phyloP scores from a whole-genome alignment of 30 jellyfish, hydroid and myxozoan genomes.

The Rhopilema esculentum region DNA sequence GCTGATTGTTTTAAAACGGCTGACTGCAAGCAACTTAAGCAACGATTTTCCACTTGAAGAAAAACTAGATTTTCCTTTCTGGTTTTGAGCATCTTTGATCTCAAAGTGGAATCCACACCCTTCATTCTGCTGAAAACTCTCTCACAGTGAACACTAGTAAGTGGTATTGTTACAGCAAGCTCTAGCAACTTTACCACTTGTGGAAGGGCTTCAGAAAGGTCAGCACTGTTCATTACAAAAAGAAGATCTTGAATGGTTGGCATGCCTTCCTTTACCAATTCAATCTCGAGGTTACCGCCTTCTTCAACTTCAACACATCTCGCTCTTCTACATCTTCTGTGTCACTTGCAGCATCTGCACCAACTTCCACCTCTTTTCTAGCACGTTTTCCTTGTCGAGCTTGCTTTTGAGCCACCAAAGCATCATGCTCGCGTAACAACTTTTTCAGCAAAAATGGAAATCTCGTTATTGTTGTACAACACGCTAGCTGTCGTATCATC shows the following conservation, averaged over 20 bases:
- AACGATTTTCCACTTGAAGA: constrained; percentile 4
- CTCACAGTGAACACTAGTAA: constrained; percentile 22
- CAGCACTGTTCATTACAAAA: constrained; percentile 31
- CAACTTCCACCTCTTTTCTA: constrained; percentile 15
- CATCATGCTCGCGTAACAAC: constrained; percentile 32
- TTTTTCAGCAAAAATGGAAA: constrained; percentile 12
- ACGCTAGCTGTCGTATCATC: constrained; percentile 46
- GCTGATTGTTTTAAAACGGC: not conserved
- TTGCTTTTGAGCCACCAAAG: constrained; percentile 37
- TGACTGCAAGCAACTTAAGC: not conserved
- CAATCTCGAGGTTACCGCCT: constrained; percentile 14
- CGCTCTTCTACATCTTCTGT: constrained; percentile 9
- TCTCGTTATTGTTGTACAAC: constrained; percentile 37
- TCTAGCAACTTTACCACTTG: constrained; percentile 5
- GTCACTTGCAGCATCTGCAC: constrained; percentile 12
- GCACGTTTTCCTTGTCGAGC: constrained; percentile 9
- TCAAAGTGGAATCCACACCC: not conserved
- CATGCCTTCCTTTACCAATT: constrained; percentile 43
- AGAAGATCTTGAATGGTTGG: constrained; percentile 25
- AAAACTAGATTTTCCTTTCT: constrained; percentile 6
- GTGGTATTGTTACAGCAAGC: constrained; percentile 20
- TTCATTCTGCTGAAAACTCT: constrained; percentile 12
- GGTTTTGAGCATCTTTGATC: not conserved
- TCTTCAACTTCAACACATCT: not conserved
- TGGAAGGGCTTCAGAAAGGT: constrained; percentile 20